Evolutionary conservation across 2,113 vertebrate species (phyloP).

Genomic region (Chroicocephalus ridibundus): DNA sequence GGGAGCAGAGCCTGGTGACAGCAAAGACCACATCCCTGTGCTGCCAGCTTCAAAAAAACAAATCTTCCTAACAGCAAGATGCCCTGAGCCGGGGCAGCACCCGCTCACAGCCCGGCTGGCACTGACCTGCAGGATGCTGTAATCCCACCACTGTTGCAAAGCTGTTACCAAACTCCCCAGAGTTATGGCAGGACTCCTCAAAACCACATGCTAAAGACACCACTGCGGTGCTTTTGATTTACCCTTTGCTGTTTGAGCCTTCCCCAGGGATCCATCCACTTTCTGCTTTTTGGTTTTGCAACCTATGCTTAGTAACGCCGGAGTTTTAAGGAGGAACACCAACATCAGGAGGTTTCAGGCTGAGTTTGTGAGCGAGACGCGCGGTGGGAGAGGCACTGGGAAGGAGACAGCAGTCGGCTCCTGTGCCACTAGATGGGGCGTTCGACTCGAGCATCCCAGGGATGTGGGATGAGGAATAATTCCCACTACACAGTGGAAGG

Average conservation of each 20-base stretch:
- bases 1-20: neutral
- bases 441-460: neutral
- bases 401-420: neutral
- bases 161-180: neutral
- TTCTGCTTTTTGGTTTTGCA: neutral
- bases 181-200: neutral
- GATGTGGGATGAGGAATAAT: neutral
- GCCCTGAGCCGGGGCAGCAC: neutral
- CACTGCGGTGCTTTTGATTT: neutral
- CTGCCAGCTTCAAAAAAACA: neutral
- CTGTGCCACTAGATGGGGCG: constrained; percentile 39
- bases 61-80: neutral
- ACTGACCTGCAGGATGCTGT: neutral
- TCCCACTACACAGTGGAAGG: rapidly evolving
- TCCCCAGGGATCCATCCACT: neutral
- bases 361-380: rapidly evolving
- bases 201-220: neutral
- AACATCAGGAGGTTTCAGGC: neutral
- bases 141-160: neutral
- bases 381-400: rapidly evolving
- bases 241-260: neutral
- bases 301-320: neutral
- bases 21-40: neutral
- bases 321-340: neutral
- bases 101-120: rapidly evolving